phyloP scores from a whole-genome alignment of 2,888 invertebrate species.

The Pristionchus arcanus region DNA sequence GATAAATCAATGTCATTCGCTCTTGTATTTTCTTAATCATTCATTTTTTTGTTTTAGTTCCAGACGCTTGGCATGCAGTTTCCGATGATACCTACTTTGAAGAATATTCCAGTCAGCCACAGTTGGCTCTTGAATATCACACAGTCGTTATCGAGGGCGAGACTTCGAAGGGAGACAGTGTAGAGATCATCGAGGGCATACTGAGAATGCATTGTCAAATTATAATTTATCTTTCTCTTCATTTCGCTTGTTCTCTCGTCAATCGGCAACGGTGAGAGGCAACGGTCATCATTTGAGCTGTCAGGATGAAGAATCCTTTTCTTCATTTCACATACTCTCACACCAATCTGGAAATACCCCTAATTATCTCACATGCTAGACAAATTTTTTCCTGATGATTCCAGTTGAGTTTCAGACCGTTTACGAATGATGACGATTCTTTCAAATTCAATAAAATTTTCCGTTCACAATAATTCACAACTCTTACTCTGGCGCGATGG shows the following conservation, averaged over 20 bases:
- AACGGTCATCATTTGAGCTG: neutral
- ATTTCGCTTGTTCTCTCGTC: neutral
- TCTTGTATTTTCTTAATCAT: too few relatives aligned
- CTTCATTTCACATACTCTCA: neutral
- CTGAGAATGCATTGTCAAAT: too few relatives aligned
- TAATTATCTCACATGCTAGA: too few relatives aligned
- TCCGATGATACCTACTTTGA: conserved; percentile 54
- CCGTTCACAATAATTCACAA: neutral
- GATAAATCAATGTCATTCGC: too few relatives aligned
- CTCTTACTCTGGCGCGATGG: neutral
- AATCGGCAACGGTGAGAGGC: too few relatives aligned
- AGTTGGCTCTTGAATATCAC: conserved; percentile 53
- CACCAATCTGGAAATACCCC: neutral
- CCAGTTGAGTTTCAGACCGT: neutral
- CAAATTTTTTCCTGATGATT: neutral
- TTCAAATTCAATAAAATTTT: neutral
- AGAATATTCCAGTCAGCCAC: conserved; percentile 54
- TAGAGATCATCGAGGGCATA: conserved; percentile 42
- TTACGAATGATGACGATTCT: neutral
- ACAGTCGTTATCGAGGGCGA: conserved; percentile 52
- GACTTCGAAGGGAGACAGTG: conserved; percentile 35
- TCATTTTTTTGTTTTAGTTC: too few relatives aligned
- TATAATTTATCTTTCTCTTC: too few relatives aligned
- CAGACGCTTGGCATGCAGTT: too few relatives aligned
- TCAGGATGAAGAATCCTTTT: neutral